These are phyloP conservation scores for Laterallus jamaicensis DNA, from an alignment of 2,113 vertebrate genomes.

Conservation along the genomic window DNA sequence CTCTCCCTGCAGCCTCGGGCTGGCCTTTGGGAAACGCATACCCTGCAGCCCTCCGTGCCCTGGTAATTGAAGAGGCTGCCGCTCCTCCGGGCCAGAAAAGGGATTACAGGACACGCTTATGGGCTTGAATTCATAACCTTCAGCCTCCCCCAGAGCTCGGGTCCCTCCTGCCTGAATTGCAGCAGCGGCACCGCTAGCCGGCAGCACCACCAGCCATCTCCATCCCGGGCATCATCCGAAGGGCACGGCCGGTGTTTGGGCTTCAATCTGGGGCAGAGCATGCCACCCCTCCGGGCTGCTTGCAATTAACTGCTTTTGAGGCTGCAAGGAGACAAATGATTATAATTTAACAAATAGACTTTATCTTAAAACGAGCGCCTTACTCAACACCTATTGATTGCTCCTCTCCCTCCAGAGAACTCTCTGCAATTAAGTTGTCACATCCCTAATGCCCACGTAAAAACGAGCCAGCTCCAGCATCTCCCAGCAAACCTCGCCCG, in stretches of 20 bases:
- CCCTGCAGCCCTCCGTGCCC: neutral
- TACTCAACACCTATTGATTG: conserved; percentile 66
- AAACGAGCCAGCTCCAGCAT: conserved; percentile 26
- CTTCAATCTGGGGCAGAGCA: neutral
- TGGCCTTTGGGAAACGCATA: conserved; percentile 50
- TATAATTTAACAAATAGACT: conserved; percentile 73
- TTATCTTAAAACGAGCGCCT: conserved; percentile 64
- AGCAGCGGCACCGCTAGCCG: neutral
- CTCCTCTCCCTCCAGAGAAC: conserved; percentile 15
- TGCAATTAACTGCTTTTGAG: conserved; percentile 47
- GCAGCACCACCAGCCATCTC: neutral
- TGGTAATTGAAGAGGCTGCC: conserved; percentile 49
- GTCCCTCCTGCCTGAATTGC: neutral
- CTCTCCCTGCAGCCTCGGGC: neutral
- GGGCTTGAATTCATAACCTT: conserved; percentile 42
- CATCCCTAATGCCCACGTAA: conserved; percentile 57
- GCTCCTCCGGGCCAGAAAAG: neutral
- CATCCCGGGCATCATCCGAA: neutral
- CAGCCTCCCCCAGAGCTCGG: neutral
- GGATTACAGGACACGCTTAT: conserved; percentile 50
- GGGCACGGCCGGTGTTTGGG: neutral
- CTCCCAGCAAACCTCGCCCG: conserved; percentile 8
- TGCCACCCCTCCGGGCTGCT: neutral
- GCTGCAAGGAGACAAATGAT: conserved; percentile 53
- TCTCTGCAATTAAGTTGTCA: conserved; percentile 70